Evolutionary conservation across 2,113 vertebrate species (phyloP).

Genomic region (Willisornis vidua): DNA sequence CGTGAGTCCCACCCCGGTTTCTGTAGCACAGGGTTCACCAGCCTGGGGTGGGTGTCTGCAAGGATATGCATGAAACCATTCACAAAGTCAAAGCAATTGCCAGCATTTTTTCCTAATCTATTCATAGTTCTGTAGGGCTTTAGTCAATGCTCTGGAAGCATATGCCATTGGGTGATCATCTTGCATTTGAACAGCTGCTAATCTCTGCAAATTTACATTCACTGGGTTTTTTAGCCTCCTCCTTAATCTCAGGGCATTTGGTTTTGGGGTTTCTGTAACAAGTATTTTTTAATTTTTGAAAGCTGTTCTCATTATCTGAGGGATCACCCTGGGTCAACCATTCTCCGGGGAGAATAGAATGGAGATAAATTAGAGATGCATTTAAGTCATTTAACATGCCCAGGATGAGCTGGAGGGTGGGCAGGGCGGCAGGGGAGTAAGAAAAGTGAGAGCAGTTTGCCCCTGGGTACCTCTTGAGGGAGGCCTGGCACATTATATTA

Average conservation of each 20-base stretch:
- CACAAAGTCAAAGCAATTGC: slow-evolving; percentile 29
- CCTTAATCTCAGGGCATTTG: slow-evolving; percentile 25
- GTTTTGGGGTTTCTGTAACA: slow-evolving; percentile 34
- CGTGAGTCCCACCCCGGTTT: background rate
- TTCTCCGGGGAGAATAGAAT: slow-evolving; percentile 41
- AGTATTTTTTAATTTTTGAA: slow-evolving; percentile 25
- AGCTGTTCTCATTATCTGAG: slow-evolving; percentile 21
- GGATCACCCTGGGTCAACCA: slow-evolving; percentile 47
- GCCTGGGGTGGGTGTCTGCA: background rate
- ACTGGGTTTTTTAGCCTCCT: background rate
- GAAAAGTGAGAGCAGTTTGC: slow-evolving; percentile 47
- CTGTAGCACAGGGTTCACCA: background rate
- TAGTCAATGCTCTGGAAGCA: slow-evolving; percentile 23
- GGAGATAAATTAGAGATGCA: slow-evolving; percentile 43
- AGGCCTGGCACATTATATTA: background rate
- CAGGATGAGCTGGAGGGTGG: slow-evolving; percentile 39
- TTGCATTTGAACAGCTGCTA: slow-evolving; percentile 58
- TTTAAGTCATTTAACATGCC: slow-evolving; percentile 43
- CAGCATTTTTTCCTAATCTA: slow-evolving; percentile 65
- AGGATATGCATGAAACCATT: slow-evolving; percentile 38
- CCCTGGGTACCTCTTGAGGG: background rate
- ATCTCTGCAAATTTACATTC: slow-evolving; percentile 40
- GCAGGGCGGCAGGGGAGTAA: background rate
- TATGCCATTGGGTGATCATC: slow-evolving; percentile 44
- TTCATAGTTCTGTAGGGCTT: slow-evolving; percentile 44